phyloP scores from a whole-genome alignment of 2,113 vertebrate genomes.

The Dinomys branickii region DNA sequence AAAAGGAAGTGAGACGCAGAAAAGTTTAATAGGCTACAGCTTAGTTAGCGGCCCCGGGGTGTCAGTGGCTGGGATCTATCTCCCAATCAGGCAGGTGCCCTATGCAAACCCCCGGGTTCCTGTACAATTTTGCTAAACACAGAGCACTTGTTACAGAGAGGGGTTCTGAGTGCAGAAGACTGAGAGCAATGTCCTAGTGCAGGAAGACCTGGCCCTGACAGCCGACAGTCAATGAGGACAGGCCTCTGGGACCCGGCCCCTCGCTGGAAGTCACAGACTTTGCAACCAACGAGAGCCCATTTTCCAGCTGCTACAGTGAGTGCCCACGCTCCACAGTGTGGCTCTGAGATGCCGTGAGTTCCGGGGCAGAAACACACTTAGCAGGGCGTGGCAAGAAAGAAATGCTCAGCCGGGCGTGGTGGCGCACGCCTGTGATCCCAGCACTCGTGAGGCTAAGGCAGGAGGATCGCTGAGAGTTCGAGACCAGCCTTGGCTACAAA shows the following conservation, averaged over 20 bases:
- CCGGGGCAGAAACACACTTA: background rate
- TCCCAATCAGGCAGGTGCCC: background rate
- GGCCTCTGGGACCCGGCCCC: background rate
- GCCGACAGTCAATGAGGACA: too few species aligned
- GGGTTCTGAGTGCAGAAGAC: background rate
- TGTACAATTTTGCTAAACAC: background rate
- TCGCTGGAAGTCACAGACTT: background rate
- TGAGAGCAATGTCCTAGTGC: background rate
- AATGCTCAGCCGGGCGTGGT: too few species aligned
- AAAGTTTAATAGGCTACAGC: background rate
- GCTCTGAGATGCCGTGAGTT: background rate
- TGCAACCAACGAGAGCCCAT: background rate
- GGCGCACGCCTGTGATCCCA: too few species aligned
- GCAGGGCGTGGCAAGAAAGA: background rate
- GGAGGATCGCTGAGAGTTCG: too few species aligned
- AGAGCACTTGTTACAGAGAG: background rate
- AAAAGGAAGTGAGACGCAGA: background rate
- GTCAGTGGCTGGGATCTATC: too few species aligned
- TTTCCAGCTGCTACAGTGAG: background rate
- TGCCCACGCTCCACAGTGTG: rapidly evolving
- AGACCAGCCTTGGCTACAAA: too few species aligned
- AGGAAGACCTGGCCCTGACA: background rate
- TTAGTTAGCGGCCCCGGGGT: too few species aligned
- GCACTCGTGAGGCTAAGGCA: too few species aligned
- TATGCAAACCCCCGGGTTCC: background rate